Base-by-base conservation (phyloP, 1,140 invertebrate genomes). In the Formica exsecta region DNA sequence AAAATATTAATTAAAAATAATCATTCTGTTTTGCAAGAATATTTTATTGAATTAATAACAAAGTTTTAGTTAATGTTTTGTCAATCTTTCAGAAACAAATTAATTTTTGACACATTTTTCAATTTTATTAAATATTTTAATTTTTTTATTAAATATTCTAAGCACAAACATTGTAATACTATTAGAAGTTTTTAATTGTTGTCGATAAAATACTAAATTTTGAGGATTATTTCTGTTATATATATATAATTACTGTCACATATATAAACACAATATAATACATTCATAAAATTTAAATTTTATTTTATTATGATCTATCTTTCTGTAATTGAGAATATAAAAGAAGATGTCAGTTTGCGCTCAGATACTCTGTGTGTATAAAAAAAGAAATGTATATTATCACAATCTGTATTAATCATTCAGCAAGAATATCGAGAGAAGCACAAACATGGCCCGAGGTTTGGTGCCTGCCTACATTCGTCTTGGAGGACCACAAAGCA, bases 401-500 rank as follows among this genome's bases (percentile, higher is more conserved):
- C n/a, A 71, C 9, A 41, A 59, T 38, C 6, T 2, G 7, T 65
- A 57, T 77, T 65, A 44, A 32, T 2, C 29, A 59, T 84, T 32
- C 36, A 89, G 88, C 59, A 19, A 38, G 25, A 59, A 86, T 38
- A 76, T 87, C 13, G 86, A 86, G 48, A 86, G 25, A 64, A 86
- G 70, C 62, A 88, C 86, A n/a, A 94, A 95, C 76, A 96, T 97
- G 95, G 96, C 96, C 0, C 95, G 95, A 85, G 96, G 96, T 9
- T 89, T 97, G 16, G 94, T 95, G 9, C 97, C 97, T 5, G 96
- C 96, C 0, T 97, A 96, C 90, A 91, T 97, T 9, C 95, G 96
- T 16, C 94, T 97, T 32, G 96, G 95, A 36, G 96, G 96, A 19
- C 95, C 96, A 0, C 95, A 95, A 73, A 96, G 96, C n/a, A 93